Conservation (phyloP, 64 coral and sea anemone genomes). For the Acropora yongei region DNA sequence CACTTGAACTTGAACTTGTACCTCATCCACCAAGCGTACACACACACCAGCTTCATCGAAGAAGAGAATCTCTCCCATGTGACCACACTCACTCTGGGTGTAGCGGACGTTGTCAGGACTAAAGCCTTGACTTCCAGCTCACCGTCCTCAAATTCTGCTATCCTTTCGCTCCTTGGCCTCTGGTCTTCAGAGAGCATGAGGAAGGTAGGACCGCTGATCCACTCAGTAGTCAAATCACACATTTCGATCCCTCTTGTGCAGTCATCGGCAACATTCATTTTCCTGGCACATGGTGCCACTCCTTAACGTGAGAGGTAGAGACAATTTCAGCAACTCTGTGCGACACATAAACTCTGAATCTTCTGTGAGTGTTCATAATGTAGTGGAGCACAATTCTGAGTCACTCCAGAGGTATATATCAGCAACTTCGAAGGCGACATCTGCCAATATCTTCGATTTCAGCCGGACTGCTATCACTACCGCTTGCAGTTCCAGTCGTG, state of each 20-base stretch:
- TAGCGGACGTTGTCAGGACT: background rate
- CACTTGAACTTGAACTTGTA: background rate
- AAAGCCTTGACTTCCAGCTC: background rate
- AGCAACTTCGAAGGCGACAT: background rate
- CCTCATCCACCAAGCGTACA: background rate
- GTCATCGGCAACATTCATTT: background rate
- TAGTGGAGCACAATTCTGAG: background rate
- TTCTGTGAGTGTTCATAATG: background rate
- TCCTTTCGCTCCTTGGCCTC: background rate
- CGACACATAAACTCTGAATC: constrained; percentile 22
- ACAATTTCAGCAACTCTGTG: background rate
- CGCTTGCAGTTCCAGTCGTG: background rate
- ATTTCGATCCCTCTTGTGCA: background rate
- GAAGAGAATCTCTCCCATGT: background rate
- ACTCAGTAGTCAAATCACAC: background rate
- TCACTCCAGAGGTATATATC: constrained; percentile 1
- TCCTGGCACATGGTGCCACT: constrained; percentile 2
- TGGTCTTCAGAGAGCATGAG: background rate
- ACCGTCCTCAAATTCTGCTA: background rate
- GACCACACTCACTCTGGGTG: background rate
- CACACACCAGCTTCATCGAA: background rate
- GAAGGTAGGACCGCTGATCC: constrained; percentile 20
- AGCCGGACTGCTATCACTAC: background rate
- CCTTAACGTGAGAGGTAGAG: background rate
- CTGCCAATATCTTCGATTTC: background rate